Conservation (phyloP, 2,888 invertebrate genomes). For the Girardia tigrina region DNA sequence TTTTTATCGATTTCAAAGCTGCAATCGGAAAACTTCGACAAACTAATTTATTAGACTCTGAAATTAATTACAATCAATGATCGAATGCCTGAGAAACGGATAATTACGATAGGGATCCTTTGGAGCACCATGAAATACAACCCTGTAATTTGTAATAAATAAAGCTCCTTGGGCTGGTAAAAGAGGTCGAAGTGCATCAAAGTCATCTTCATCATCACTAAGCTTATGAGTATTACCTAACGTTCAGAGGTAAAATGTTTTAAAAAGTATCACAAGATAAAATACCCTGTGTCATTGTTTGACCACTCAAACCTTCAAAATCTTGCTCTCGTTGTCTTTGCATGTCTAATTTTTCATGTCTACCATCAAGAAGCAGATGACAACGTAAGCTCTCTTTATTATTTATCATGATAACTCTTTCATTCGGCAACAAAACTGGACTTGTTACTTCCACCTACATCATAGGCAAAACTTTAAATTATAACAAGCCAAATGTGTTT, state of each 20-base stretch:
- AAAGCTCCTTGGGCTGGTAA: conserved; percentile 91
- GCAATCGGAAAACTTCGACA: conserved; percentile 34
- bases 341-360: conserved; percentile 57
- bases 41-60: conserved; percentile 37
- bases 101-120: conserved; percentile 75
- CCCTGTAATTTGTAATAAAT: conserved; percentile 85
- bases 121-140: conserved; percentile 85
- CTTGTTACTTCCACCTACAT: conserved; percentile 71
- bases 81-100: neutral
- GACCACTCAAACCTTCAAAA: neutral
- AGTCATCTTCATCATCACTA: conserved; percentile 28
- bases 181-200: conserved; percentile 38
- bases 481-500: too few relatives aligned
- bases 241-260: too few relatives aligned
- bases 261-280: too few relatives aligned
- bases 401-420: conserved; percentile 69
- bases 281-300: neutral
- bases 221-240: neutral
- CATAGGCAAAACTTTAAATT: too few relatives aligned
- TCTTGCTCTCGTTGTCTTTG: conserved; percentile 31
- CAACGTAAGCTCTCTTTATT: conserved; percentile 57
- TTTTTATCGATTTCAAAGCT: conserved; percentile 21
- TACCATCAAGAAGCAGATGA: conserved; percentile 74
- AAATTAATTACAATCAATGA: neutral
- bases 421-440: conserved; percentile 74